These are phyloP conservation scores for Schlechtendalia chinensis DNA, from an alignment of 1,140 invertebrate species.

Conservation along the genomic window DNA sequence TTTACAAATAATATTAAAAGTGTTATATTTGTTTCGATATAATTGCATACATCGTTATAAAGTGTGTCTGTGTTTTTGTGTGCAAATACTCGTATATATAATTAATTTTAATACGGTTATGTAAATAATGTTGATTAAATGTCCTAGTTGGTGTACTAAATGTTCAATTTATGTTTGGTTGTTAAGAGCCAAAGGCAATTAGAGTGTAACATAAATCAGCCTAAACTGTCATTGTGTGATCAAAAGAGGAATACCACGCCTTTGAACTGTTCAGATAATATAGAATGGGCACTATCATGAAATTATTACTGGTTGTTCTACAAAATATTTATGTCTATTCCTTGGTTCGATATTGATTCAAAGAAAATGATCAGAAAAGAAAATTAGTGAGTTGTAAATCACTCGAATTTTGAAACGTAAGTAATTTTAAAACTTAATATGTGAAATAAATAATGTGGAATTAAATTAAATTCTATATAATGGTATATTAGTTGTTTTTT, in stretches of 20 bases:
- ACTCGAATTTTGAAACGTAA: neutral
- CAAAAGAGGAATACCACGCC: conserved; percentile 30
- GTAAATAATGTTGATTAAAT: neutral
- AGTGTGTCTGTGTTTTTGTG: too few relatives aligned
- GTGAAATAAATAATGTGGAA: neutral
- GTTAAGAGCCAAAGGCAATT: conserved; percentile 19
- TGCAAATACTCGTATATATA: neutral
- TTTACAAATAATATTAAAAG: too few relatives aligned
- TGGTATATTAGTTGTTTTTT: too few relatives aligned
- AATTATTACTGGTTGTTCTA: neutral
- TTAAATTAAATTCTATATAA: too few relatives aligned
- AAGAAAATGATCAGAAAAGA: conserved; percentile 9
- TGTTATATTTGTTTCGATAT: too few relatives aligned
- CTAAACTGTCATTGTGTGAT: conserved; percentile 25
- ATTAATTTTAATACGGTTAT: neutral
- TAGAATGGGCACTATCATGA: neutral
- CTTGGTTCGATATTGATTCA: neutral
- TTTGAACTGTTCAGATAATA: conserved; percentile 19
- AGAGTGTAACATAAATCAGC: conserved; percentile 15
- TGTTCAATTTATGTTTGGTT: conserved; percentile 19
- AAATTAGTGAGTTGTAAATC: neutral
- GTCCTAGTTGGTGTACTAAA: neutral
- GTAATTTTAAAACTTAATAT: too few relatives aligned
- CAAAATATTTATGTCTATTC: neutral
- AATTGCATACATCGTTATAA: too few relatives aligned